phyloP scores from a whole-genome alignment of 2,888 invertebrate genomes.

The Tipula vernalis region DNA sequence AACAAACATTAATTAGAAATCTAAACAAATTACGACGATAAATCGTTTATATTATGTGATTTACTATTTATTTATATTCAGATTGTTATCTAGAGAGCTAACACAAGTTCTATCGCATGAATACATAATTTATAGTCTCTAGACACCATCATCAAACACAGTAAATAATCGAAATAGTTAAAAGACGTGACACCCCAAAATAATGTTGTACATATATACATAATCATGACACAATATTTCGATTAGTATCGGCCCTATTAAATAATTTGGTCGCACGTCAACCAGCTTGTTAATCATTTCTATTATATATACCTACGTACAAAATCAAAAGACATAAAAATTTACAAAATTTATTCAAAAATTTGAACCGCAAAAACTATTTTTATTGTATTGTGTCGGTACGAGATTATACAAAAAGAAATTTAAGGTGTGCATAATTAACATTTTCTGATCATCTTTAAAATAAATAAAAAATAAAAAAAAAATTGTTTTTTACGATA shows the following conservation, averaged over 20 bases:
- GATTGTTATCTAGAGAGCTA: not conserved
- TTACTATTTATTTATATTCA: not conserved
- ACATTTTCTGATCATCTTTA: not conserved
- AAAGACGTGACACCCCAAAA: not conserved
- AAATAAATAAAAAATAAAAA: not conserved
- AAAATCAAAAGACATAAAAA: not conserved
- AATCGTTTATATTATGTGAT: not conserved
- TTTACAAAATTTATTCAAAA: not conserved
- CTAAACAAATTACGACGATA: not conserved
- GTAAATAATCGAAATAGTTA: not conserved
- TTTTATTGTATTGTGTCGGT: not conserved
- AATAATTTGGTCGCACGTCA: not conserved
- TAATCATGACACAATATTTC: not conserved
- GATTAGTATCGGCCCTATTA: not conserved
- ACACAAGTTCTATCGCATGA: not conserved
- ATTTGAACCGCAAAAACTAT: not conserved
- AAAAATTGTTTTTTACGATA: not conserved
- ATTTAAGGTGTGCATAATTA: not conserved
- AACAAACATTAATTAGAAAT: not conserved
- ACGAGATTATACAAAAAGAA: not conserved
- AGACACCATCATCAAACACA: not conserved
- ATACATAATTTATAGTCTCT: not conserved
- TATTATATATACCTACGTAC: not conserved
- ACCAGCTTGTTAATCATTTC: not conserved
- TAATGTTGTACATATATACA: not conserved